Evolutionary conservation across 1,140 invertebrate species (phyloP), one percentile per base, ranked within the genome.

Genomic region (Leptinotarsa texana): DNA sequence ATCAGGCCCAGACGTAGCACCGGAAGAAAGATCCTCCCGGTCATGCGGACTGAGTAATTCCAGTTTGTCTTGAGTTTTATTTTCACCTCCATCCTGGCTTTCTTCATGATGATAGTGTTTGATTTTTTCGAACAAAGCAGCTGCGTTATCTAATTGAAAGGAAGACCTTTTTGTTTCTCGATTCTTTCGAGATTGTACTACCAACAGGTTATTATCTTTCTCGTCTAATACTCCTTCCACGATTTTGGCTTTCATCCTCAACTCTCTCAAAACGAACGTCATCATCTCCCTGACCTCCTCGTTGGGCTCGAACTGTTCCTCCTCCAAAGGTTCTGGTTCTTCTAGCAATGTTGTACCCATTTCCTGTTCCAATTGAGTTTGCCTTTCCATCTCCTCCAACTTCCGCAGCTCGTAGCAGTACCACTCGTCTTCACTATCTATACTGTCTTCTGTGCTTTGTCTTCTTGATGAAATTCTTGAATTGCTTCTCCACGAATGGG

Each of bases 341-440:
- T 92, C 90, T 4, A 88, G 84, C 18, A 91, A 81, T 2, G 88
- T 87, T 75, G 89, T 87, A 74, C 88, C 88, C 83, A 90, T 88
- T 78, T 92, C 92, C 17, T 86, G 82, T 80, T 93, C 91, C 49
- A 91, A 80, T 78, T 92, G 89, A 8, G 90, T 90, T 76, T 93
- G 92, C 76, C 92, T 87, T 84, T 97, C 95, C 82, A 96, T 87
- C 86, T 96, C 93, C 85, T 96, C 93, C 51, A 97, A 83, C 85
- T 96, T 95, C 65, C 93, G 88, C 69, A 96, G 82, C 82, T 96
- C 95, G 83, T 97, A 95, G 77, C 93, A 94, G 81, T 96, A 97
- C 92, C 95, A 97, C 86, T 96, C 95, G 82, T 97, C 95, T 85
- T 97, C 95, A 62, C 93, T 95, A 84, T 97, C 95, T 73, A 97